These are phyloP conservation scores for Macrotus californicus DNA, from an alignment of 2,113 vertebrate species.

Conservation along the genomic window DNA sequence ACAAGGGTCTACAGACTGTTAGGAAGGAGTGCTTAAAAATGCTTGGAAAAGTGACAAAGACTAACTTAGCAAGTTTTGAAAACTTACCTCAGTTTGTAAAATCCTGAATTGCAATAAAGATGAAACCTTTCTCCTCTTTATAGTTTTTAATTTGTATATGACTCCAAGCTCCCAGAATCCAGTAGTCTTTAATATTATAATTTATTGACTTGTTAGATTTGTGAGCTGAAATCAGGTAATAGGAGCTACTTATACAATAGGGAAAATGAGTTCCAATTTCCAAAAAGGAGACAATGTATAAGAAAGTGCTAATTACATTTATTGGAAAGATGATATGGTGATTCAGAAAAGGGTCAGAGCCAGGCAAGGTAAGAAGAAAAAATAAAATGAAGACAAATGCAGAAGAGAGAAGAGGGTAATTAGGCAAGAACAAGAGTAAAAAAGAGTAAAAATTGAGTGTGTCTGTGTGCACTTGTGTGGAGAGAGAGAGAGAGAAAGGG, in stretches of 20 bases:
- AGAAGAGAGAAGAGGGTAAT: not conserved
- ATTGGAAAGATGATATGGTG: not conserved
- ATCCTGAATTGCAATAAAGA: not conserved
- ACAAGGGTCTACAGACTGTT: not conserved
- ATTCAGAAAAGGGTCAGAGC: not conserved
- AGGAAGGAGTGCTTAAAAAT: not conserved
- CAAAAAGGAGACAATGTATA: not conserved
- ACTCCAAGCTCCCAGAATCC: not conserved
- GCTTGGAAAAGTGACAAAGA: not conserved
- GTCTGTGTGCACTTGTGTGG: not conserved
- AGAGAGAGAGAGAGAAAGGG: not conserved
- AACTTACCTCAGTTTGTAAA: not conserved
- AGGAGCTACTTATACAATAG: not conserved
- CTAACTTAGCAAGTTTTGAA: not conserved
- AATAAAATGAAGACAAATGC: not conserved
- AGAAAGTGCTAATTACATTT: not conserved
- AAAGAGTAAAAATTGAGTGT: not conserved
- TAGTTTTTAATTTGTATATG: not conserved
- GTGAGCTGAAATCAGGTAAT: not conserved
- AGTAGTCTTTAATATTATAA: not conserved
- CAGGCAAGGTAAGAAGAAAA: not conserved
- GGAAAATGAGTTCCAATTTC: not conserved
- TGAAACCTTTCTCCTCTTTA: not conserved
- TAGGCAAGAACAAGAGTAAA: not conserved
- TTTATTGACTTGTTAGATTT: not conserved